A percentile compares a stretch with the other conserved stretches of the same genome.
These are phyloP conservation scores for Phrixothrix hirtus DNA, from an alignment of 2,888 invertebrate genomes.

Conservation along the genomic window DNA sequence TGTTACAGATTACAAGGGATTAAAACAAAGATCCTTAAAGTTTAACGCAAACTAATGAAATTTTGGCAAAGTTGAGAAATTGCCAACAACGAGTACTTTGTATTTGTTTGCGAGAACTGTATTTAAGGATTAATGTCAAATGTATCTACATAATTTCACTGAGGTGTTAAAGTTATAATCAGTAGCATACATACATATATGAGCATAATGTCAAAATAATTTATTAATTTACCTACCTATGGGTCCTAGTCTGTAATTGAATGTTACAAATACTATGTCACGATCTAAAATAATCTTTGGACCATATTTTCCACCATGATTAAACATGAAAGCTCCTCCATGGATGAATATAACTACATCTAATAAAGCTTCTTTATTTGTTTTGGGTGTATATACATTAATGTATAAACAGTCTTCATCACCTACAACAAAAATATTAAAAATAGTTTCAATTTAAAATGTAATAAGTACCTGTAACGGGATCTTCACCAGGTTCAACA, in stretches of 20 bases:
- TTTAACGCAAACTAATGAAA: too few species aligned
- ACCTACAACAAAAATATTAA: constrained; percentile 55
- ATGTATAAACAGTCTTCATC: constrained; percentile 70
- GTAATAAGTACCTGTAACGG: constrained; percentile 36
- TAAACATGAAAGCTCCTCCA: constrained; percentile 73
- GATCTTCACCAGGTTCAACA: constrained; percentile 36
- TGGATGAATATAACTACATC: constrained; percentile 70
- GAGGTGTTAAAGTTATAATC: too few species aligned
- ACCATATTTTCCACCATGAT: constrained; percentile 60
- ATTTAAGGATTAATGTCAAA: too few species aligned
- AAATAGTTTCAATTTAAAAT: constrained; percentile 3
- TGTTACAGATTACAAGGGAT: too few species aligned
- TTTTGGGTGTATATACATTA: constrained; percentile 64
- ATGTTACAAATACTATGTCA: constrained; percentile 67
- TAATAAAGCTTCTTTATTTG: constrained; percentile 13
- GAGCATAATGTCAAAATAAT: too few species aligned
- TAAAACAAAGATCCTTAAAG: too few species aligned
- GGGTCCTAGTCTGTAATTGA: constrained; percentile 74
- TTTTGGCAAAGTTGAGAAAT: too few species aligned
- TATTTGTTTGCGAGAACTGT: too few species aligned
- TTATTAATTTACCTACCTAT: constrained; percentile 59
- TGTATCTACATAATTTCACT: too few species aligned
- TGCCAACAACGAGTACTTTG: too few species aligned
- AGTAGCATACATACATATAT: too few species aligned
- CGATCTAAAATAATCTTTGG: constrained; percentile 65